A percentile compares a stretch with the other conserved stretches of the same genome.
phyloP scores from a whole-genome alignment of 2,113 vertebrate species.

The Todiramphus chloris region DNA sequence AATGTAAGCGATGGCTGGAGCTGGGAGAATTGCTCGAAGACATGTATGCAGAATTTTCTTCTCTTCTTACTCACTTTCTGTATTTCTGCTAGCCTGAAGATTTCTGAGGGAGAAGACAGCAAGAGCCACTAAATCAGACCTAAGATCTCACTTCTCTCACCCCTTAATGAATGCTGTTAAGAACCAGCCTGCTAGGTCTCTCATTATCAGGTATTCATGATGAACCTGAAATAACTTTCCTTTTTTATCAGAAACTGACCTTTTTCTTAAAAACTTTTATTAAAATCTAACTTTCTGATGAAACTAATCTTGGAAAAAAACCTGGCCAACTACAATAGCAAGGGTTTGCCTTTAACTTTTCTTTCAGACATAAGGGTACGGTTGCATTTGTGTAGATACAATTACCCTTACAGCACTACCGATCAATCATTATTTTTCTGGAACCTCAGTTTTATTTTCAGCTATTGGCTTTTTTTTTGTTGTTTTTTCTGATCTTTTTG shows the following conservation, averaged over 20 bases:
- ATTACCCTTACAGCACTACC: not conserved
- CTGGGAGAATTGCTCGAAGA: not conserved
- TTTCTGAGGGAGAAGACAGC: not conserved
- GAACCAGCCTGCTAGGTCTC: not conserved
- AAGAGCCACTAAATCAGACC: not conserved
- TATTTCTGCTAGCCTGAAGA: not conserved
- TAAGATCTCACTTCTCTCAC: not conserved
- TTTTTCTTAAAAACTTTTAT: constrained; percentile 16
- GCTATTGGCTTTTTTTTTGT: not conserved
- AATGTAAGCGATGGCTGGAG: not conserved
- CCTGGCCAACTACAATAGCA: not conserved
- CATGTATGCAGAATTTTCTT: not conserved
- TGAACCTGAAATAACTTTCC: not conserved
- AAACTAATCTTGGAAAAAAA: not conserved
- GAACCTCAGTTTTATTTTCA: not conserved
- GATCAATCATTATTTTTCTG: not conserved
- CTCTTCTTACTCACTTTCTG: not conserved
- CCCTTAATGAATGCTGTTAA: not conserved
- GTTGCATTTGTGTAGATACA: fast-evolving
- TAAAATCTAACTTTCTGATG: not conserved
- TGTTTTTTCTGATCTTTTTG: not conserved
- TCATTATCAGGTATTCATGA: constrained; percentile 26
- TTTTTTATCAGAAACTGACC: constrained; percentile 11
- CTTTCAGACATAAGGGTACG: not conserved
- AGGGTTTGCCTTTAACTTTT: not conserved